Evolutionary conservation across 1,140 invertebrate species (phyloP), one percentile per base, ranked within the genome.

Genomic region (Diuraphis noxia): DNA sequence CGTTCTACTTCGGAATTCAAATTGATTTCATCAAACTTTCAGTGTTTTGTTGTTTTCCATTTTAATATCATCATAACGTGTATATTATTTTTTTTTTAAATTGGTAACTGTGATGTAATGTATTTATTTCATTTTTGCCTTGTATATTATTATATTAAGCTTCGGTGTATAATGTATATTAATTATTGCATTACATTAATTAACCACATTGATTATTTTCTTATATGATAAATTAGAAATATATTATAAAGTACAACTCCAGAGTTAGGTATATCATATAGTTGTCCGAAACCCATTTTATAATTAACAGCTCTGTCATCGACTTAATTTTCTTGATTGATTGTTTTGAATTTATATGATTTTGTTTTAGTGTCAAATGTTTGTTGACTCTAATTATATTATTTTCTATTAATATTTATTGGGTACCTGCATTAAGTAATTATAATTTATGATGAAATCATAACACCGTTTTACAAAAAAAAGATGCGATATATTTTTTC

Each of bases 371-470:
- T 63, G 56, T 63, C 30, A 30, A 10, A 30, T 63, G 9, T 63
- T 63, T 63, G 13, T 72, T 72, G n/a, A n/a, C 30, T 72, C 30
- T 72, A 72, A 72, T 72, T 72, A n/a, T 72, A 6, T 72, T n/a
- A 72, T 72, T 72, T 72, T 10, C 34, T 72, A 17, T 72, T 72
- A 13, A 72, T 63, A n/a, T 72, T n/a, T 72, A n/a, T 5, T 34
- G 17, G n/a, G 4, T 72, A 46, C n/a, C n/a, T n/a, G 13, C 13
- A n/a, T n/a, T 72, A 72, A 72, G 17, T 72, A 72, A 72, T n/a
- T n/a, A 72, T 72, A 72, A 72, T n/a, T n/a, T n/a, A n/a, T 72
- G 30, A 72, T 72, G 56, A 72, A 72, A 72, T 72, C n/a, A n/a
- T n/a, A 72, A n/a, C 30, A 72, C 19, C 0, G n/a, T 72, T 72